Evolutionary conservation across 2,797 vertebrate genomes (phyloP).

Genomic region (Chrosomus eos): DNA sequence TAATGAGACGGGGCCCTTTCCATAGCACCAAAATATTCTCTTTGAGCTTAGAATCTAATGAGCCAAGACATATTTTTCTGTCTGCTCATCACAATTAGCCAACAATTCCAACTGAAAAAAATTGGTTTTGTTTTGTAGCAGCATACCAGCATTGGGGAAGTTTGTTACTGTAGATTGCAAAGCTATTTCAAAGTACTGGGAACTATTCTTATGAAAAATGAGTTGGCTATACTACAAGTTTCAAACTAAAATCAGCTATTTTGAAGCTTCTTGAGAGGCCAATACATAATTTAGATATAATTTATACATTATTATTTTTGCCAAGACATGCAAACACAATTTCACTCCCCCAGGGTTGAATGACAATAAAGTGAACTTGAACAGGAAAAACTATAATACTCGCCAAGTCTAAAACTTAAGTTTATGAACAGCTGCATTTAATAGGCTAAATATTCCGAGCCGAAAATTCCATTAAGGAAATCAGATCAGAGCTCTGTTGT

Average conservation of each 20-base stretch:
- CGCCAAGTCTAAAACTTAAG: not conserved
- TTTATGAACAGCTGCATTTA: not conserved
- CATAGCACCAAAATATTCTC: conserved; percentile 40
- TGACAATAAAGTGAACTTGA: not conserved
- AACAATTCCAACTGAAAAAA: conserved; percentile 20
- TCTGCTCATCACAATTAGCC: conserved; percentile 34
- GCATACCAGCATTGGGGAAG: not conserved
- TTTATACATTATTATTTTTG: not conserved
- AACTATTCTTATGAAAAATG: not conserved
- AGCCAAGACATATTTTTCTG: conserved; percentile 35
- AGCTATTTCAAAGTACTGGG: conserved; percentile 8
- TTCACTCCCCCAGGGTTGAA: too few species aligned
- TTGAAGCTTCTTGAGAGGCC: not conserved
- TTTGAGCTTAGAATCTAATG: conserved; percentile 45
- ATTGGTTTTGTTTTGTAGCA: conserved; percentile 13
- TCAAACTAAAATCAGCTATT: not conserved
- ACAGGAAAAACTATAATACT: not conserved
- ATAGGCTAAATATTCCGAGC: not conserved
- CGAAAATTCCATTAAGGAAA: not conserved
- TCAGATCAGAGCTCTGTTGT: not conserved
- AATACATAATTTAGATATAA: not conserved
- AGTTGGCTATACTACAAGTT: not conserved
- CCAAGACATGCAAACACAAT: too few species aligned
- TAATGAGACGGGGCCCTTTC: conserved; percentile 37
- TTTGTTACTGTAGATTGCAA: not conserved